Evolutionary conservation across 2,113 vertebrate species (phyloP).

Genomic region (human): DNA sequence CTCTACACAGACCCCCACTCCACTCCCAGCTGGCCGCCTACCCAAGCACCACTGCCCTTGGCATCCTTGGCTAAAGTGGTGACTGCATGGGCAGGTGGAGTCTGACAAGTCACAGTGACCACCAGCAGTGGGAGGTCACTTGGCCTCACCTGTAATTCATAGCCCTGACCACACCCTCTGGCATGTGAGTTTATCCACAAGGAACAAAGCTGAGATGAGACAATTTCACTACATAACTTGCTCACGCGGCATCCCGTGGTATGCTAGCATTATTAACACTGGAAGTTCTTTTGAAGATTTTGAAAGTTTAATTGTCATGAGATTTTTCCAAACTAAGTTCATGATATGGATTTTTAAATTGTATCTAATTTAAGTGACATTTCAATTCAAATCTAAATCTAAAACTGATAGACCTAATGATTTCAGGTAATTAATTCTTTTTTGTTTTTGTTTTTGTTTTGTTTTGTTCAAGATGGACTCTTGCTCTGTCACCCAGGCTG

Average conservation of each 20-base stretch:
- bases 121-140: no score
- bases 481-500: no score
- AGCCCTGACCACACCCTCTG: no score
- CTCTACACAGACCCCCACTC: no score
- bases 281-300: neutral
- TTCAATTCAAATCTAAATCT: neutral
- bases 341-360: neutral
- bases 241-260: neutral
- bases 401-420: neutral
- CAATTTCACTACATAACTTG: neutral
- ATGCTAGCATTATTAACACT: neutral
- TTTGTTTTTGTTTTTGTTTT: no score
- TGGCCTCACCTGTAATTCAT: no score
- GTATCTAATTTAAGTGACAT: neutral
- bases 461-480: no score
- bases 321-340: neutral
- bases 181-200: slow-evolving; percentile 92
- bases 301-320: neutral
- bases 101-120: no score
- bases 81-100: no score
- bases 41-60: no score
- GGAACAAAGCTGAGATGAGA: slow-evolving; percentile 89
- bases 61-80: no score
- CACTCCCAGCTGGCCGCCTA: no score
- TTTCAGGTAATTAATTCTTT: neutral